Conservation (phyloP, 2,113 vertebrate genomes). For the Smithornis capensis region DNA sequence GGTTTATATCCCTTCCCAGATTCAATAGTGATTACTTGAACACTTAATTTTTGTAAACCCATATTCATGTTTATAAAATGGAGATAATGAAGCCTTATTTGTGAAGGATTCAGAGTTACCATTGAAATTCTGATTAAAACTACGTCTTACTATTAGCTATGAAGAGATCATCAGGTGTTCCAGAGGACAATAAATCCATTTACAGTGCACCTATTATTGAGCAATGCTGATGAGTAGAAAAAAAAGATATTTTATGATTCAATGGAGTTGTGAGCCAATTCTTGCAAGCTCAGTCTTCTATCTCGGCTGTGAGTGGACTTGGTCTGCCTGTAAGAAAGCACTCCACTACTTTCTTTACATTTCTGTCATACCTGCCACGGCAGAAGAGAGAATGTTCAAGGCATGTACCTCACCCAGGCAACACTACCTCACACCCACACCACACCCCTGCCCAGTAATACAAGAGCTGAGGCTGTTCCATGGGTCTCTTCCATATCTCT, state of each 20-base stretch:
- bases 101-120: neutral
- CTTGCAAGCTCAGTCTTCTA: neutral
- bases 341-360: neutral
- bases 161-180: neutral
- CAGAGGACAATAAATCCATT: neutral
- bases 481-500: neutral
- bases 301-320: neutral
- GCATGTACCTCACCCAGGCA: neutral
- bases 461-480: neutral
- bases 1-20: neutral
- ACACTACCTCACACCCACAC: neutral
- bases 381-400: neutral
- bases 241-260: neutral
- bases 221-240: neutral
- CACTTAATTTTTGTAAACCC: conserved; percentile 24
- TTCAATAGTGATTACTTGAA: neutral
- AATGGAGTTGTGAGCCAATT: neutral
- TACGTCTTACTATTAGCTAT: neutral
- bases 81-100: neutral
- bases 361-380: neutral
- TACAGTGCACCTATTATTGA: neutral
- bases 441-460: neutral
- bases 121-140: neutral
- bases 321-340: neutral
- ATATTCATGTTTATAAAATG: conserved; percentile 3